phyloP scores from a whole-genome alignment of 1,140 invertebrate species.

The Sarcophaga bullata region DNA sequence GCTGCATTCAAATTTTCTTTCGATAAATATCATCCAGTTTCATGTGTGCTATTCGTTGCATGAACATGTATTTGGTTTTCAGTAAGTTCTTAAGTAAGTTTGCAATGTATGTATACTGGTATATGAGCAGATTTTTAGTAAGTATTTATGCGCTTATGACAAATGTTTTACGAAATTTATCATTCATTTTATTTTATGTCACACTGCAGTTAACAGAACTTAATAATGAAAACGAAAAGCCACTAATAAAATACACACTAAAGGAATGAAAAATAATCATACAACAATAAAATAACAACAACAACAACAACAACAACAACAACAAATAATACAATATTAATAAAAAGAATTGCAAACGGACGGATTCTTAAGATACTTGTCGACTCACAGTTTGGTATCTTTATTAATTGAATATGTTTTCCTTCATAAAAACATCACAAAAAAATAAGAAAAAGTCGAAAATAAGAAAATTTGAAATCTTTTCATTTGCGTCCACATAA shows the following conservation, averaged over 20 bases:
- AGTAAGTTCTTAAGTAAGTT: no score
- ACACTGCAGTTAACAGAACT: slow-evolving; percentile 37
- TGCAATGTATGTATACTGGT: neutral
- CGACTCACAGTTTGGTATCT: slow-evolving; percentile 37
- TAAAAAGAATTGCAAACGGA: neutral
- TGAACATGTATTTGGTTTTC: no score
- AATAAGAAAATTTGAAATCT: no score
- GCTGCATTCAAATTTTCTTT: no score
- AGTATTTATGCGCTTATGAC: slow-evolving; percentile 21
- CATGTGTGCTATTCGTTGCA: no score
- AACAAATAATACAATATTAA: neutral
- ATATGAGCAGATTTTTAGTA: neutral
- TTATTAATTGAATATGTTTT: slow-evolving; percentile 39
- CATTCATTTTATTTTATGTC: slow-evolving; percentile 40
- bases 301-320: slow-evolving; percentile 14
- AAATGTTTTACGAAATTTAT: slow-evolving; percentile 35
- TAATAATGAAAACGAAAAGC: neutral
- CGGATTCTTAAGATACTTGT: slow-evolving; percentile 27
- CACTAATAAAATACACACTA: neutral
- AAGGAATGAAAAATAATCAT: no score
- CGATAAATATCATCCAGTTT: no score
- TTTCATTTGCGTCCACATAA: no score
- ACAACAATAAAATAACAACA: neutral
- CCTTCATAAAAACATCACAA: slow-evolving; percentile 11
- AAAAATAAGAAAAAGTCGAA: no score